Percentiles rank a stretch among this genome's conserved stretches.
phyloP scores from a whole-genome alignment of 2,113 vertebrate species.

The Clarias batrachus region DNA sequence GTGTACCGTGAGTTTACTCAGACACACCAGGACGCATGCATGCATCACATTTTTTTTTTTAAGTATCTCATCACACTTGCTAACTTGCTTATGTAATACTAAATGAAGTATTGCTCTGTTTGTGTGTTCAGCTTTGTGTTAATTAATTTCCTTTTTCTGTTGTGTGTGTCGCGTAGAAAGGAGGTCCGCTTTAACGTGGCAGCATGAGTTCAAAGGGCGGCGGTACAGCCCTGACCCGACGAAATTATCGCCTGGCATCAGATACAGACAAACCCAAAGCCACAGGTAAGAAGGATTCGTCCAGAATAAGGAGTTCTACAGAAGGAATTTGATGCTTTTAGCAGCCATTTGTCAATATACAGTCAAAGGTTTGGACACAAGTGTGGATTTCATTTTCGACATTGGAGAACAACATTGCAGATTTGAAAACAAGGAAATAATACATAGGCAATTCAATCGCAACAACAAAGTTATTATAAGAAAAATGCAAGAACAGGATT shows the following conservation, averaged over 20 bases:
- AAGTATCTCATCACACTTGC: neutral
- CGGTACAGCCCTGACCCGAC: slow-evolving; percentile 78
- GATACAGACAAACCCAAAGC: slow-evolving; percentile 84
- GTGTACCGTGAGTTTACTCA: too few species aligned
- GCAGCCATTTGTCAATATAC: too few species aligned
- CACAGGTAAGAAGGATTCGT: slow-evolving; percentile 74
- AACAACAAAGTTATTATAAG: too few species aligned
- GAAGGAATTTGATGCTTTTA: neutral
- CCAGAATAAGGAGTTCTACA: neutral
- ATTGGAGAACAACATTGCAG: too few species aligned
- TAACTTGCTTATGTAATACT: neutral
- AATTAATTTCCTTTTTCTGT: neutral
- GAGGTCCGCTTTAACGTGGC: slow-evolving; percentile 27
- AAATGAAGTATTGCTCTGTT: neutral
- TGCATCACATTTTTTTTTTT: neutral
- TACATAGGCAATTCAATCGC: too few species aligned
- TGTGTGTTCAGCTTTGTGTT: neutral
- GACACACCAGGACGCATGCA: too few species aligned
- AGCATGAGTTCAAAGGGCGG: slow-evolving; percentile 87
- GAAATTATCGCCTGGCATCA: slow-evolving; percentile 84
- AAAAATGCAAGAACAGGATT: too few species aligned
- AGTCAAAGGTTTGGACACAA: too few species aligned
- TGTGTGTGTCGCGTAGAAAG: slow-evolving; percentile 40
- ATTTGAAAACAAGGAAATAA: too few species aligned
- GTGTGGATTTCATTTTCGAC: too few species aligned